Conservation (phyloP, 1,140 invertebrate species). For the Bombyx mori region ASM3026992v2 NC_085110.1:2562001-2562500, state of each 20-base stretch:
- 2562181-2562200: slow-evolving; percentile 86
- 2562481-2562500: slow-evolving; percentile 76
- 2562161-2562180: slow-evolving; percentile 80
- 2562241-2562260: slow-evolving; percentile 76
- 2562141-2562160: slow-evolving; percentile 80
- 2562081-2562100: slow-evolving; percentile 77
- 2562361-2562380: slow-evolving; percentile 81
- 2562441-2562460: slow-evolving; percentile 95
- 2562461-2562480: slow-evolving; percentile 85
- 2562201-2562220: slow-evolving; percentile 85
- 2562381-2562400: slow-evolving; percentile 92
- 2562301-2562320: slow-evolving; percentile 80
- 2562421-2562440: slow-evolving; percentile 88
- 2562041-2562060: slow-evolving; percentile 86
- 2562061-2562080: slow-evolving; percentile 81
- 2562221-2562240: slow-evolving; percentile 76
- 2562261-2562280: slow-evolving; percentile 62
- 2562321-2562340: slow-evolving; percentile 81
- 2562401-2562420: slow-evolving; percentile 79
- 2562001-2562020: slow-evolving; percentile 77
- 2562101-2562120: slow-evolving; percentile 88
- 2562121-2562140: slow-evolving; percentile 79
- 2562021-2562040: slow-evolving; percentile 77
- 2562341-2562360: slow-evolving; percentile 75
- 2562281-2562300: slow-evolving; percentile 59